phyloP scores from a whole-genome alignment of 2,888 invertebrate genomes.

The Drosophila barbarae region DNA sequence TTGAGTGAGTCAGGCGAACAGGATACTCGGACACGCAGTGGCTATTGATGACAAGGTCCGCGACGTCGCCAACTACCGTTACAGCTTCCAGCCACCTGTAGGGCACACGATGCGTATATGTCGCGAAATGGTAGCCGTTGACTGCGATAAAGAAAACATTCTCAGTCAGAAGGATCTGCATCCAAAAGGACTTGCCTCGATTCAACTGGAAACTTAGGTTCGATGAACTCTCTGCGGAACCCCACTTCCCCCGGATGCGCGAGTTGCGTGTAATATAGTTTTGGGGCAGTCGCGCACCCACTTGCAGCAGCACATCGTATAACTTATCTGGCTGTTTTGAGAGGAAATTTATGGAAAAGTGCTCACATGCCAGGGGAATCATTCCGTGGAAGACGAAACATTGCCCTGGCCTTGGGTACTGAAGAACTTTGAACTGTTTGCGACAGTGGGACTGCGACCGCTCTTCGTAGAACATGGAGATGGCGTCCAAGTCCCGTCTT shows the following conservation, averaged over 20 bases:
- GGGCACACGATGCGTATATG: conserved; percentile 84
- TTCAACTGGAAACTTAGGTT: conserved; percentile 77
- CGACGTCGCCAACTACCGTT: conserved; percentile 83
- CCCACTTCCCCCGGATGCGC: conserved; percentile 85
- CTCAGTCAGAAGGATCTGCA: conserved; percentile 83
- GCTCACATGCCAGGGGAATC: conserved; percentile 50
- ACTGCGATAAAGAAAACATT: conserved; percentile 84
- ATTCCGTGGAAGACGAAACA: conserved; percentile 58
- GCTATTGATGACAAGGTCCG: conserved; percentile 81
- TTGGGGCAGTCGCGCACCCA: conserved; percentile 88
- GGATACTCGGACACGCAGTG: conserved; percentile 68
- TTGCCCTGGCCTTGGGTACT: conserved; percentile 48
- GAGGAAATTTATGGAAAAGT: conserved; percentile 57
- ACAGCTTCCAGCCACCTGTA: conserved; percentile 81
- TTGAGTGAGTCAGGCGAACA: conserved; percentile 48
- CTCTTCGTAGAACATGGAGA: conserved; percentile 57
- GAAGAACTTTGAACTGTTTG: conserved; percentile 28
- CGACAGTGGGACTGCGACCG: conserved; percentile 38
- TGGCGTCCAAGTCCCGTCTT: conserved; percentile 48
- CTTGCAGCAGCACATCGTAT: conserved; percentile 85
- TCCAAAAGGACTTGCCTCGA: conserved; percentile 74
- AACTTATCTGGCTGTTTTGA: not conserved
- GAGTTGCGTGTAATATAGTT: conserved; percentile 88
- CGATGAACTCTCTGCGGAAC: conserved; percentile 84
- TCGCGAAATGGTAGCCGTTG: conserved; percentile 86